Base-by-base conservation (phyloP, 1,140 invertebrate genomes). In the Chionoecetes opilio region DNA sequence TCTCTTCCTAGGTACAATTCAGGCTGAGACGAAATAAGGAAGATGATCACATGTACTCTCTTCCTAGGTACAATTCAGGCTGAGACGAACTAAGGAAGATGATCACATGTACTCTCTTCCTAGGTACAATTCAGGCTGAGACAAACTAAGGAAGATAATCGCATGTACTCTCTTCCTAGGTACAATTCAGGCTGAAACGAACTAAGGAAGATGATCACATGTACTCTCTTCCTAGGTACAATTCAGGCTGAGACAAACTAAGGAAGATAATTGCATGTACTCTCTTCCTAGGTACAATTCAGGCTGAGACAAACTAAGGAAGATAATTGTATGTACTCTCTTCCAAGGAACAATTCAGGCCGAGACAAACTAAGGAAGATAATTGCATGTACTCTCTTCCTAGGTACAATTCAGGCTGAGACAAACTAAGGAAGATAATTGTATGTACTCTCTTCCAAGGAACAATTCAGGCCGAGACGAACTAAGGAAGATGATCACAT, bases 351-450 rank as follows among this genome's bases (percentile, higher is more conserved):
- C 63, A 26, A 75, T n/a, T 75, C 63, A 75, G 21, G 26, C 11
- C 6, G 63, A n/a, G 63, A 75, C n/a, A 75, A 75, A 75, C 63
- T 75, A 75, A 75, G 63, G 63, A 75, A 75, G 63, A 75, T 75
- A 21, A n/a, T 75, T n/a, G 63, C 6, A 75, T n/a, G 8, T 75
- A 75, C 63, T 75, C 63, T 75, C 63, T n/a, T 75, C n/a, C 63
- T 6, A 26, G 63, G 26, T 75, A 75, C 63, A 26, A 75, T n/a
- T 75, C 63, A 75, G 21, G 26, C 11, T 26, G 63, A n/a, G 63
- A 75, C n/a, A 75, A 75, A 75, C 63, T 75, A 75, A 75, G 63
- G 63, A 75, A 75, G 63, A 75, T 75, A 21, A n/a, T 75, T n/a
- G 63, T n/a, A 75, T n/a, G 8, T 75, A 75, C 63, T 75, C 63